Evolutionary conservation across 2,113 vertebrate species (phyloP), one percentile per base, ranked within the genome.

Genomic region (Lepus americanus): DNA sequence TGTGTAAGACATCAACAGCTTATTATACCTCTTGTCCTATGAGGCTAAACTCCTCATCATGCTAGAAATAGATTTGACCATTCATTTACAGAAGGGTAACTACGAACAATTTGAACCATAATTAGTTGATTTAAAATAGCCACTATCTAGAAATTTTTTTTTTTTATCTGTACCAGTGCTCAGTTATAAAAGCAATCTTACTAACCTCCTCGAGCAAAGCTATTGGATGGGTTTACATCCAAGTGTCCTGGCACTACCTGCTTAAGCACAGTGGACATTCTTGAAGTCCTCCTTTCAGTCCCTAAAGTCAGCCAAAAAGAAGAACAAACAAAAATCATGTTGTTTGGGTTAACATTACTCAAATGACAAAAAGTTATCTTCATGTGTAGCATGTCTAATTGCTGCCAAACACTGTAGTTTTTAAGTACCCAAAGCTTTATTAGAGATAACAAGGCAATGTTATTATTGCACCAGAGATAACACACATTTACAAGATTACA

Each of bases 201-300:
- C 99, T 99, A 98, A 99, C 99, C 99, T 99, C 99, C 99, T 99
- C 98, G 98, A 97, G 99, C 97, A 98, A 99, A 99, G 98, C 99
- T 99, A 99, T 98, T 99, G 98, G 99, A 98, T 97, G 99, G 99
- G 95, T 99, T 99, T 98, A 99, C 98, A 98, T 99, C 99, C 99
- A 99, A 99, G 98, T 99, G 99, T 98, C 99, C 99, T 97, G 99
- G 99, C 97, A 99, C 98, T 99, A 99, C 99, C 99, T 99, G 99
- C 97, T 98, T 99, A 98, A 98, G 98, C 97, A 98, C 98, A 98
- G 98, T 98, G 97, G 99, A 98, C 96, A 99, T 98, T 99, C 99
- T 99, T 96, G 99, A 99, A 78, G 98, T 98, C 97, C 99, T 99
- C 97, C 98, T 99, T 98, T 99, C 99, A 98, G 98, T 99, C 97